Conservation (phyloP, 2,888 invertebrate genomes). For the Phengaris alcon region DNA sequence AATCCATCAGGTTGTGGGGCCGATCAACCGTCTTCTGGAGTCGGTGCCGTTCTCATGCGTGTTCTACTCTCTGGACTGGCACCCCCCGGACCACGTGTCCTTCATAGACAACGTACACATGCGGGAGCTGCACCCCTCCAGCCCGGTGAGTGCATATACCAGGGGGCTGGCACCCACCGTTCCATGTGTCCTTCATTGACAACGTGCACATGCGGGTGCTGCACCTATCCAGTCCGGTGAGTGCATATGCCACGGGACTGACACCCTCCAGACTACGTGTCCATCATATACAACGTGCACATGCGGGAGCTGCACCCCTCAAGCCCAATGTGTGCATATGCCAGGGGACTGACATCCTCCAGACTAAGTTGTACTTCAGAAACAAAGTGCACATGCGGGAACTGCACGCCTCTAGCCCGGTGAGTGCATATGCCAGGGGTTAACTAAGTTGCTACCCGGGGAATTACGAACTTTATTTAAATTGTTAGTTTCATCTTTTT, state of each 20-base stretch:
- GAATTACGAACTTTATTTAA: too few relatives aligned
- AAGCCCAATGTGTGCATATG: background rate
- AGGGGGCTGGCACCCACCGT: constrained; percentile 95
- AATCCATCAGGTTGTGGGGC: constrained; percentile 85
- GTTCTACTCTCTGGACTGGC: constrained; percentile 98
- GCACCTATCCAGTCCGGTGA: constrained; percentile 85
- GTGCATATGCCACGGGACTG: constrained; percentile 40
- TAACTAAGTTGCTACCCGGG: background rate
- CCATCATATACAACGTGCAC: constrained; percentile 80
- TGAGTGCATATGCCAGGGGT: constrained; percentile 52
- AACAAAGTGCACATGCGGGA: constrained; percentile 91
- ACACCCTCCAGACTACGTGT: too few relatives aligned
- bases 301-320: constrained; percentile 91
- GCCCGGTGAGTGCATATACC: constrained; percentile 73
- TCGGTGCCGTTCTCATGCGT: constrained; percentile 91
- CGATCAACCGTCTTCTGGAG: constrained; percentile 91
- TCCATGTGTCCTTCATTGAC: constrained; percentile 97
- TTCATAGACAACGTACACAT: constrained; percentile 95
- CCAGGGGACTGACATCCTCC: constrained; percentile 94
- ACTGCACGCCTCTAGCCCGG: constrained; percentile 85
- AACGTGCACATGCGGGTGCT: constrained; percentile 89
- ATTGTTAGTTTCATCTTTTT: too few relatives aligned
- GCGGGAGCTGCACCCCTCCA: constrained; percentile 85
- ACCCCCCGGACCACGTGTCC: constrained; percentile 96
- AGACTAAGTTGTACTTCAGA: constrained; percentile 95